Base-by-base conservation (phyloP, 2,888 invertebrate genomes). In the Cosmorhoe ocellata region DNA sequence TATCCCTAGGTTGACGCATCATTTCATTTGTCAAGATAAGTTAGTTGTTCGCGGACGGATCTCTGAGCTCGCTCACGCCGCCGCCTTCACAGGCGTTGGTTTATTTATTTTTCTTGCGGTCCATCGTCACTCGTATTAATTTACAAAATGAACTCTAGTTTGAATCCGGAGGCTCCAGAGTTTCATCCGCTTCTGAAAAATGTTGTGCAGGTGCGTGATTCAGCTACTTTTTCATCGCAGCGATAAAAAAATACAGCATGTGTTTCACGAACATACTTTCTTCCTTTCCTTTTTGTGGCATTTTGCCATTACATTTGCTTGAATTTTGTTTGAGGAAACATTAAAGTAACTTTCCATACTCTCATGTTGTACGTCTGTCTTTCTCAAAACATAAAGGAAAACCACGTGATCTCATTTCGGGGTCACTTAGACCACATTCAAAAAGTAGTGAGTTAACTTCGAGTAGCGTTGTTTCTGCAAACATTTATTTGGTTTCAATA, bases 131-230 rank as follows among this genome's bases (percentile, higher is more conserved):
- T 18, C 30, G 9, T 32, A 30, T n/a, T 36, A 10, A 22, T 9
- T 39, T 31, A 22, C 59, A 79, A 70, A 63, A 86, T 87, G 86
- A 77, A 79, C 71, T 85, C 81, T 27, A 67, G 65, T 54, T 66
- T 87, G 51, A 86, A 87, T 68, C 87, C 87, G 1, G 85, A 86
- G 58, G 86, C 85, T 44, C 84, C 86, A 27, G 87, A 87, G 57
- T 87, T 87, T 65, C 73, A 76, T 58, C 84, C 85, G 33, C 68
- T 79, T 58, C 64, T 84, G 38, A 74, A 71, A 57, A 67, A 76
- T 54, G 69, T 77, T 7, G 76, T 84, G 45, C 71, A 83, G 81
- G 86, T 85, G 61, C 43, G 79, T 75, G 64, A 67, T 66, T 66
- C 62, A 61, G 61, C 60, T 51, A 34, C 32, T 34, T 42, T 27